Base-by-base conservation (phyloP, 2,113 vertebrate species). In the Rhinoderma darwinii region DNA sequence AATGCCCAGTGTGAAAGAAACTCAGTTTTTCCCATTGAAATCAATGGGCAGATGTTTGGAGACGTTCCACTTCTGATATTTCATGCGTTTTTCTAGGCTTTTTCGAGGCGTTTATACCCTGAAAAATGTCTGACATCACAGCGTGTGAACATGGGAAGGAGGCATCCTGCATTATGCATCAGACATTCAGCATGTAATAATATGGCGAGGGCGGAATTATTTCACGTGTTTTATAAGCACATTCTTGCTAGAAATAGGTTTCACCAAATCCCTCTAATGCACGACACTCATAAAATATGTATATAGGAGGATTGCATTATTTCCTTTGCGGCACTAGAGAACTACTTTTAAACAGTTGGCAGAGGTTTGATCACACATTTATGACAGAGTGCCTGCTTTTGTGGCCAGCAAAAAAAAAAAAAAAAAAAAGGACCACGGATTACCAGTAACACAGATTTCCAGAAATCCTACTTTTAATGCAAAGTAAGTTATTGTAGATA, bases 251-350 rank as follows among this genome's bases (percentile, higher is more conserved):
- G 11, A 78, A 78, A 30, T 78, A 54, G 56, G 15, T 44, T 81
- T 63, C 12, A 27, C 30, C 79, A 43, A 82, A 66, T 66, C 79
- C 18, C 56, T 61, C 66, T 66, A 82, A 66, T 32, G 56, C 79
- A 82, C 25, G 59, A 27, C 20, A 37, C 54, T 81, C 78, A 81
- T 77, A 51, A 77, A 81, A 66, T 63, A 82, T 82, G 56, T 66
- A 82, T 72, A 72, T 11, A 63, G 56, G 25, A 25, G 39, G 56
- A 1, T 39, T 44, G 79, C 56, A 63, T 82, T 82, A 63, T 66
- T 63, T 78, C 44, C 2, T 54, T 22, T 35, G 75, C 8, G 32
- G 30, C n/a, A 51, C 75, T 54, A 22, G 47, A 54, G 30, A 78
- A 54, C 17, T 75, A 47, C 11, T 43, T 51, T 77, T 77, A 51